Conservation (phyloP, 2,113 vertebrate species). For the Neomonachus schauinslandi region DNA sequence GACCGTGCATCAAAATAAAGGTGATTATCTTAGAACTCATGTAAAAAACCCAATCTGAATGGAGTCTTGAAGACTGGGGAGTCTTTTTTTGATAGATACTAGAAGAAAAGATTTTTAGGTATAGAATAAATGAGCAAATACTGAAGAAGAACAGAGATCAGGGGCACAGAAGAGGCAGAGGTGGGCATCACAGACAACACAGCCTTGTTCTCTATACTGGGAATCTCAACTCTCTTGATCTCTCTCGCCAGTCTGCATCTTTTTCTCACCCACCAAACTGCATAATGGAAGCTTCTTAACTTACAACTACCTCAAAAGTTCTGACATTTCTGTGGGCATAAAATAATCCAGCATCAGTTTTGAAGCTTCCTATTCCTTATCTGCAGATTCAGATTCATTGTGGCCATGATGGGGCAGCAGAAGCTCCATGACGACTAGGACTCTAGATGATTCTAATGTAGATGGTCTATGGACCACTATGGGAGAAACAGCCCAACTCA, state of each 20-base stretch:
- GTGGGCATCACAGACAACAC: background rate
- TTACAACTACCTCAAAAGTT: background rate
- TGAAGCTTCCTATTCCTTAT: background rate
- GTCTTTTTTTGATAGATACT: background rate
- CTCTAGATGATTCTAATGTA: background rate
- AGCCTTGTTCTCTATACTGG: rapidly evolving
- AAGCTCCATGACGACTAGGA: background rate
- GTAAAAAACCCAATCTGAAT: background rate
- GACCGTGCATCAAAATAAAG: background rate
- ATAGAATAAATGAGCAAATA: background rate
- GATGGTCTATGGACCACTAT: background rate
- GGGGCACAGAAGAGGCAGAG: background rate
- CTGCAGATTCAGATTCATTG: background rate
- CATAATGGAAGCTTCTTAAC: background rate
- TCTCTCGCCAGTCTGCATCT: background rate
- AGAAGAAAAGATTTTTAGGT: background rate
- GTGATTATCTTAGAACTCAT: background rate
- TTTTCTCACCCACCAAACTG: background rate
- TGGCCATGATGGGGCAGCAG: rapidly evolving
- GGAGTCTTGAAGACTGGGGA: background rate
- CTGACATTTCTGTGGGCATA: background rate
- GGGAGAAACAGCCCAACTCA: background rate
- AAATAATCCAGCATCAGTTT: background rate
- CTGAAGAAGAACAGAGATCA: background rate
- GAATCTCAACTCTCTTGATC: background rate